A percentile compares a stretch with the other conserved stretches of the same genome.
phyloP scores from a whole-genome alignment of 1,140 invertebrate species.

The Episyrphus balteatus region DNA sequence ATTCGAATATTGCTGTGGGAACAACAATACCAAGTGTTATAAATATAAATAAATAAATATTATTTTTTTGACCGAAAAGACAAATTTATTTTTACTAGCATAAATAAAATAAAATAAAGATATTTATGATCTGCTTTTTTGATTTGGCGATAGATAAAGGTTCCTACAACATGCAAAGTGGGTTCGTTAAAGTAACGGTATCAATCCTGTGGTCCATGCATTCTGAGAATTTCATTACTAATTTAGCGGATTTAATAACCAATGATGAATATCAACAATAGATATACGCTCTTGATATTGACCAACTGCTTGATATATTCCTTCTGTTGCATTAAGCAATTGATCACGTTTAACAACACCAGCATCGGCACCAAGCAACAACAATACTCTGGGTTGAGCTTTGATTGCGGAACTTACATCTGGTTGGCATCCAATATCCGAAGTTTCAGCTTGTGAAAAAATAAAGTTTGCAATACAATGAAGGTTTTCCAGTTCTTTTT shows the following conservation, averaged over 20 bases:
- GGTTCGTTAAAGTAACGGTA: constrained; percentile 48
- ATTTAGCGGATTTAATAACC: constrained; percentile 53
- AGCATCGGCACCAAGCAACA: constrained; percentile 88
- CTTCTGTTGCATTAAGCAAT: constrained; percentile 71
- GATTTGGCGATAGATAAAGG: constrained; percentile 55
- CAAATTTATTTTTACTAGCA: constrained; percentile 18
- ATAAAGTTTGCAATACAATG: constrained; percentile 86
- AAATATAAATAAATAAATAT: background rate
- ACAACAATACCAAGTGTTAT: constrained; percentile 32
- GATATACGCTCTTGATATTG: constrained; percentile 53
- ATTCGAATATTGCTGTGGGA: constrained; percentile 49
- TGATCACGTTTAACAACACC: constrained; percentile 63
- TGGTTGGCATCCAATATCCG: constrained; percentile 88
- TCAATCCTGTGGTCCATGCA: constrained; percentile 73
- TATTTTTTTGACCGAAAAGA: background rate
- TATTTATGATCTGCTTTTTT: constrained; percentile 66
- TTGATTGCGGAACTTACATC: constrained; percentile 60
- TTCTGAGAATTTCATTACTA: constrained; percentile 46
- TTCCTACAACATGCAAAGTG: constrained; percentile 36
- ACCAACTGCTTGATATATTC: constrained; percentile 64
- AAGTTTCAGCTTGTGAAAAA: constrained; percentile 86
- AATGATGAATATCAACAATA: constrained; percentile 62
- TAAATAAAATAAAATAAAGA: constrained; percentile 45
- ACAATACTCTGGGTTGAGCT: constrained; percentile 68
- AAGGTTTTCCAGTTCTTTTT: constrained; percentile 56